Conservation (phyloP, 2,113 vertebrate genomes). For the Serilophus lunatus region DNA sequence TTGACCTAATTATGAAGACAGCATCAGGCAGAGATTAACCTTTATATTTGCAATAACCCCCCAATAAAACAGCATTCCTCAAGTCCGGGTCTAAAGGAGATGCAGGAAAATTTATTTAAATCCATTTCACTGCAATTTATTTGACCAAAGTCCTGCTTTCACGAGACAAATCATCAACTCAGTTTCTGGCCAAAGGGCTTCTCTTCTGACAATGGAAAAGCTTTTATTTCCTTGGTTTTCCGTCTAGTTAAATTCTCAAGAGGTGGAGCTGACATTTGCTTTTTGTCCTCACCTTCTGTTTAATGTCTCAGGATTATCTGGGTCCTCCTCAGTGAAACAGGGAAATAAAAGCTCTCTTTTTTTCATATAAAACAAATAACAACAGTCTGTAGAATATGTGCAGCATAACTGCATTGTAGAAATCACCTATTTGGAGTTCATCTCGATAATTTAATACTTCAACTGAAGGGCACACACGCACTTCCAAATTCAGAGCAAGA, state of each 20-base stretch:
- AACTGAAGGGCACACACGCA: neutral
- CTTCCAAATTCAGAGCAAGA: neutral
- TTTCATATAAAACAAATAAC: neutral
- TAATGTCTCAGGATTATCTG: neutral
- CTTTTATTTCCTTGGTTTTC: neutral
- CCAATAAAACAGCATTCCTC: neutral
- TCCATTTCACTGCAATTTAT: neutral
- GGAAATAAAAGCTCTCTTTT: neutral
- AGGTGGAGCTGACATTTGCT: neutral
- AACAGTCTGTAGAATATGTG: neutral
- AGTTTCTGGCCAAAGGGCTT: neutral
- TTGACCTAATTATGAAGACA: neutral
- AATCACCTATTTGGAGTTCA: neutral
- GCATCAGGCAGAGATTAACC: neutral
- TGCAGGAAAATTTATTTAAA: neutral
- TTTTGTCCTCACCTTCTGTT: neutral
- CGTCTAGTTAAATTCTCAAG: neutral
- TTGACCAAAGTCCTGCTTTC: neutral
- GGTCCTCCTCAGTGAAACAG: neutral
- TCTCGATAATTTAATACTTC: neutral
- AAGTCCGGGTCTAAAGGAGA: neutral
- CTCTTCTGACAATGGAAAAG: neutral
- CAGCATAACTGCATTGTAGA: neutral
- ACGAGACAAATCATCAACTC: neutral
- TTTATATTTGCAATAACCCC: neutral